Base-by-base conservation (phyloP, 2,888 invertebrate genomes). In the Melipona beecheii region DNA sequence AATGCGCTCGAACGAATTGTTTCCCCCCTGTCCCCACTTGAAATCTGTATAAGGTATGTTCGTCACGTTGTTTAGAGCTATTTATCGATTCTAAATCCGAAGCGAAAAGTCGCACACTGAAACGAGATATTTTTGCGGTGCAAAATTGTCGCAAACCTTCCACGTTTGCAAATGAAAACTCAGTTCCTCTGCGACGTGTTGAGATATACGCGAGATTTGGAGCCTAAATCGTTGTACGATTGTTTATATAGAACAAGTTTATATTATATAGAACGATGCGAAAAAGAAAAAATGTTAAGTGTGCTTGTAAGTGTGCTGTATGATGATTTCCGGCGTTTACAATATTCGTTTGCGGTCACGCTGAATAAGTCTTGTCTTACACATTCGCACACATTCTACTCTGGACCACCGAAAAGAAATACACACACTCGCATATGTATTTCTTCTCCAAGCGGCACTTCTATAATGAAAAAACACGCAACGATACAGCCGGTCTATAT, bases 351-450 rank as follows among this genome's bases (percentile, higher is more conserved):
- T 66, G 60, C 79, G 68, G 56, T 64, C 79, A 64, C 65, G 36
- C 69, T 50, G 58, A 74, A 79, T 83, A 78, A 83, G 84, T 83
- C 84, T 84, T 83, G 83, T 75, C 84, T 73, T 77, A 75, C 78
- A 65, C 68, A 62, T 68, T 60, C 58, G 64, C 75, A 69, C 60
- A 60, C 66, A 71, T 76, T 31, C 62, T 56, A 54, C 68, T 58
- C 43, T 82, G 72, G 60, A 62, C 60, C 66, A 62, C 60, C 64
- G 73, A 75, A 50, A 31, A 56, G 27, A 69, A 27, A 68, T 56
- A 60, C 15, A 27, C 50, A 15, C 31, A 27, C 64, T 9, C 43
- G 43, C 9, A 43, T 43, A 43, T 43, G 72, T 64, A 72, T 69
- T 69, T 79, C 73, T 75, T 75, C 75, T 52, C 71, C 70, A 68